Evolutionary conservation across 2,113 vertebrate genomes (phyloP), one percentile per base, ranked within the genome.

Genomic region (Campylomormyrus tamandua): DNA sequence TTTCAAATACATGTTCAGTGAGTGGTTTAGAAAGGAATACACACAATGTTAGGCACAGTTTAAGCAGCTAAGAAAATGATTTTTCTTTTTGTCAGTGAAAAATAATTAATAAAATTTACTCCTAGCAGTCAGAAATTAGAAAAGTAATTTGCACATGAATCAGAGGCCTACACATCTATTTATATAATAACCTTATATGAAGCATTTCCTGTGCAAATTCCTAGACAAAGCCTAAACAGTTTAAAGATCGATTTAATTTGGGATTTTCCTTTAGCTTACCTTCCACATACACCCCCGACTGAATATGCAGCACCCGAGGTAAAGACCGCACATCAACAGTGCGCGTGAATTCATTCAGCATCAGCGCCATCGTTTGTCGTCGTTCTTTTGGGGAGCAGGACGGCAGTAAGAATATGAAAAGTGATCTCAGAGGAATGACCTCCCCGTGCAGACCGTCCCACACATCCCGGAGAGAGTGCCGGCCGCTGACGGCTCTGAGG

Each of bases 301-400:
- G 97, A 91, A 97, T 96, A 92, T 97, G 95, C 1, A 98, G 94
- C 50, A 97, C 94, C 42, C 96, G 95, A 4, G 97, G 97, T n/a
- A 98, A 95, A 17, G 94, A 91, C 92, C 92, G 94, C 66, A 94
- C 92, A 53, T 97, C 95, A 90, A 97, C 92, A 9, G 95, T 95
- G 84, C 95, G 94, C 77, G 97, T 93, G 89, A 97, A 97, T 77
- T 95, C 95, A 90, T 96, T 92, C 90, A 98, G 91, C 0, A 95
- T 96, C 70, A 93, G 90, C 15, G 96, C 91, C 97, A 97, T 98
- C 48, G 6, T 92, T 45, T 21, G 2, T 10, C 86, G 8, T 39
- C 31, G 3, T 48, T 9, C 13, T 42, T 42, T 6, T 7, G 74
- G 74, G 35, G 74, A 80, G 35, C 48, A 42, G 49, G 86, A 2